These are phyloP conservation scores for Parotia lawesii DNA, from an alignment of 2,113 vertebrate species.

Conservation along the genomic window DNA sequence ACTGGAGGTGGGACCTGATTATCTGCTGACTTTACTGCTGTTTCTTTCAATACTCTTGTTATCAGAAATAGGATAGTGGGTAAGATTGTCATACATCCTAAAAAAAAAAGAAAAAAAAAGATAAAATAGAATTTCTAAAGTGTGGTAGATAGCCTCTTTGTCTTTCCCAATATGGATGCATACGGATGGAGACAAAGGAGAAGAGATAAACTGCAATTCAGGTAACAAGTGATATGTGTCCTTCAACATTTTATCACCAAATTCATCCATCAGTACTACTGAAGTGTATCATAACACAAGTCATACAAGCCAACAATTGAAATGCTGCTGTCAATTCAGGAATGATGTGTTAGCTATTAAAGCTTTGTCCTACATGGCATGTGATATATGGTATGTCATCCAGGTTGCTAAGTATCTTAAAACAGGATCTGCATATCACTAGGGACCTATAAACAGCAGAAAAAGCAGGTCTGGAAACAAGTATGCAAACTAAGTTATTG, in stretches of 20 bases:
- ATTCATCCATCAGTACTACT: background rate
- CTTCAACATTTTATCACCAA: background rate
- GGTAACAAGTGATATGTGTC: background rate
- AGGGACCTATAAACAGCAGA: background rate
- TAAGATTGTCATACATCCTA: constrained; percentile 93
- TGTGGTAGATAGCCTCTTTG: background rate
- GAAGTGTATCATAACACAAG: background rate
- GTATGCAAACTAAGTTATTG: background rate
- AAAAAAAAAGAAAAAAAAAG: constrained; percentile 19
- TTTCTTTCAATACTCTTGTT: constrained; percentile 92
- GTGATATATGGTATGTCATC: background rate
- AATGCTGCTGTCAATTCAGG: background rate
- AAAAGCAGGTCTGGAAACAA: background rate
- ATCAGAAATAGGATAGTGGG: constrained; percentile 95
- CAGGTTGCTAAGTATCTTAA: background rate
- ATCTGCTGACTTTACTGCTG: constrained; percentile 85
- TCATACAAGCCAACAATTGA: background rate
- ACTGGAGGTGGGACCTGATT: constrained; percentile 83
- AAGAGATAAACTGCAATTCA: background rate
- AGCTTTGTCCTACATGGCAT: background rate
- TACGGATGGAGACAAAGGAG: background rate
- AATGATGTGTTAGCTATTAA: background rate
- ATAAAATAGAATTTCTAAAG: constrained; percentile 1
- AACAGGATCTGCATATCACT: background rate
- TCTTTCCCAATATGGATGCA: background rate